phyloP scores from a whole-genome alignment of 2,888 invertebrate species.

The Bombyx huttoni region DNA sequence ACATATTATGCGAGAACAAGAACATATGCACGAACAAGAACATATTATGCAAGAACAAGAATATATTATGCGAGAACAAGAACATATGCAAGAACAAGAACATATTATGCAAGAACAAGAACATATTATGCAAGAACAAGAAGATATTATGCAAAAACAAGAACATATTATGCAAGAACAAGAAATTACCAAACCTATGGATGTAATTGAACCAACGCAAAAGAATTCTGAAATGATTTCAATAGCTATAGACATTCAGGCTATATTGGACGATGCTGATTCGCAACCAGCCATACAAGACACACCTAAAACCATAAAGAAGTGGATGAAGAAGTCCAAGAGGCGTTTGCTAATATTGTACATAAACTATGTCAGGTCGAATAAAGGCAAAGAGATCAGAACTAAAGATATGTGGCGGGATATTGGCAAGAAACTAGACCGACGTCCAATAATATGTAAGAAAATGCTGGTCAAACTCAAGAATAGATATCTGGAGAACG shows the following conservation, averaged over 20 bases:
- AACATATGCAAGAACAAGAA: too few species aligned
- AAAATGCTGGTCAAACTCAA: slow-evolving; percentile 45
- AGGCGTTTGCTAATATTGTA: slow-evolving; percentile 37
- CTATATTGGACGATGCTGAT: neutral
- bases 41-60: slow-evolving; percentile 8
- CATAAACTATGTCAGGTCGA: slow-evolving; percentile 38
- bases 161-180: too few species aligned
- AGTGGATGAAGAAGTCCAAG: slow-evolving; percentile 45
- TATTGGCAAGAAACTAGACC: slow-evolving; percentile 36
- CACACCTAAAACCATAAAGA: slow-evolving; percentile 10
- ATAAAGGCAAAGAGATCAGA: slow-evolving; percentile 34
- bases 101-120: slow-evolving; percentile 8
- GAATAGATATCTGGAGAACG: slow-evolving; percentile 21
- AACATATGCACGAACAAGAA: too few species aligned
- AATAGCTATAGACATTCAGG: neutral
- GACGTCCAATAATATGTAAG: slow-evolving; percentile 33
- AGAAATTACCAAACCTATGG: neutral
- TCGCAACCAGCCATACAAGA: slow-evolving; percentile 3
- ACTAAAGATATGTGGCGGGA: slow-evolving; percentile 46
- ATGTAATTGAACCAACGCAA: neutral
- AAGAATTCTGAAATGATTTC: neutral
- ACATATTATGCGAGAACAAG: too few species aligned
- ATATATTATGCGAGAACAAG: too few species aligned
- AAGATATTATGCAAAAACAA: neutral
- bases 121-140: neutral